Evolutionary conservation across 2,888 invertebrate genomes (phyloP), one percentile per base, ranked within the genome.

Genomic region (Napeogenes sylphis): DNA sequence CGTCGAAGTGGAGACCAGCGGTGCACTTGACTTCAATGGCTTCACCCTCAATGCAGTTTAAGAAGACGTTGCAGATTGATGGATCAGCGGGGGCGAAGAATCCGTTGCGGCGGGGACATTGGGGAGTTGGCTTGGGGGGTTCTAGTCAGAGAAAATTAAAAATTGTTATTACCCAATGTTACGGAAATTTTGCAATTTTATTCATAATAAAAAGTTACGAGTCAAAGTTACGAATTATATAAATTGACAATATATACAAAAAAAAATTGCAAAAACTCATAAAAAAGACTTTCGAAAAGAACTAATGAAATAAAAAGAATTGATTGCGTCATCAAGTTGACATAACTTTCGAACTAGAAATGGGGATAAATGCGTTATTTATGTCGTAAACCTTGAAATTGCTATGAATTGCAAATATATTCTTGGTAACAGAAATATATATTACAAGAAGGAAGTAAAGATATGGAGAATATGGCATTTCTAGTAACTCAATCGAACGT

Each of bases 1-100:
- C 97, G 79, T 97, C 97, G 84, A 97, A 97, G 87, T 96, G 96
- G 51, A 97, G 92, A 38, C 97, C 97, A 69, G 94, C 93, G n/a
- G 97, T 96, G 82, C 97, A 97, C 71, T 93, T 94, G 77, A 94
- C 94, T 82, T 96, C 95, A 59, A 92, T 94, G 58, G 94, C 91
- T 38, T 95, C 95, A 59, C 97, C 97, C 70, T 97, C 95, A 77
- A 97, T 96, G 82, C 97, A 97, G 87, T 96, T 97, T 92, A 92
- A 96, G 93, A 97, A 97, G 69, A 95, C 84, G 83, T 96, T 95
- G 91, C 97, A 97, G 14, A 95, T 92, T 4, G 93, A 79, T 0
- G 94, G 91, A 76, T 97, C 96, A 8, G 96, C 96, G 91, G 97
- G 96, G 51, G 96, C 95, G 86, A 97, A 98, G 93, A 96, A 96